These are phyloP conservation scores for Periophthalmus magnuspinnatus DNA, from an alignment of 2,797 vertebrate species.

Conservation along the genomic window DNA sequence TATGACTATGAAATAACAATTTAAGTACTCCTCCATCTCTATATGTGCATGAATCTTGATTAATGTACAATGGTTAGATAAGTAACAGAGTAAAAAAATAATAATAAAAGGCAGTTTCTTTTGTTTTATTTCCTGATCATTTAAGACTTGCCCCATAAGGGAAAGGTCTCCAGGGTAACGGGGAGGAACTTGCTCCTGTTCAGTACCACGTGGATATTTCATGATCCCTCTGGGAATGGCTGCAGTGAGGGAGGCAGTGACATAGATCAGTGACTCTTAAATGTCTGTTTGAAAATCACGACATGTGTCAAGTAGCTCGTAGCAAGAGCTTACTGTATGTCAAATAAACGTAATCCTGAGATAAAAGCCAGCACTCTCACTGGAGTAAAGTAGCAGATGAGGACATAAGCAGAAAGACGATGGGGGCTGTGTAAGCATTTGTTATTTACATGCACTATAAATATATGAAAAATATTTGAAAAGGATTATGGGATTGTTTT, in stretches of 20 bases:
- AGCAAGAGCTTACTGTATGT: constrained; percentile 46
- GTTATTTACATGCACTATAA: constrained; percentile 4
- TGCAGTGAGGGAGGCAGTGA: constrained; percentile 30
- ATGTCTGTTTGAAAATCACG: constrained; percentile 25
- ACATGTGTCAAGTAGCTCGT: constrained; percentile 47
- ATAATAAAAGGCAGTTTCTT: background rate
- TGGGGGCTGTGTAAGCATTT: background rate
- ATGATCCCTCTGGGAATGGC: constrained; percentile 26
- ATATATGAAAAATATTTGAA: background rate
- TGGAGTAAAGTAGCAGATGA: constrained; percentile 22
- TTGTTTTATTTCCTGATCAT: background rate
- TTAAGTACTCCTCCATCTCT: background rate
- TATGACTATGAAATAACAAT: background rate
- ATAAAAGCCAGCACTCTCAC: constrained; percentile 16
- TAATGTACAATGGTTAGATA: background rate
- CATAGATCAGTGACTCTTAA: constrained; percentile 40
- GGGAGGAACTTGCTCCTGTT: constrained; percentile 40
- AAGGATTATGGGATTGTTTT: background rate
- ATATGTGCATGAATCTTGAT: background rate
- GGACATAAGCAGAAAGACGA: constrained; percentile 10
- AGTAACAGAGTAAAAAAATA: background rate
- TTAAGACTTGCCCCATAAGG: constrained; percentile 38
- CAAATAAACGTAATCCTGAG: constrained; percentile 33
- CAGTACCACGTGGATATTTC: constrained; percentile 49
- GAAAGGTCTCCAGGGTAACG: constrained; percentile 12